These are phyloP conservation scores for Podarcis raffonei DNA, from an alignment of 2,113 vertebrate genomes.

Conservation along the genomic window DNA sequence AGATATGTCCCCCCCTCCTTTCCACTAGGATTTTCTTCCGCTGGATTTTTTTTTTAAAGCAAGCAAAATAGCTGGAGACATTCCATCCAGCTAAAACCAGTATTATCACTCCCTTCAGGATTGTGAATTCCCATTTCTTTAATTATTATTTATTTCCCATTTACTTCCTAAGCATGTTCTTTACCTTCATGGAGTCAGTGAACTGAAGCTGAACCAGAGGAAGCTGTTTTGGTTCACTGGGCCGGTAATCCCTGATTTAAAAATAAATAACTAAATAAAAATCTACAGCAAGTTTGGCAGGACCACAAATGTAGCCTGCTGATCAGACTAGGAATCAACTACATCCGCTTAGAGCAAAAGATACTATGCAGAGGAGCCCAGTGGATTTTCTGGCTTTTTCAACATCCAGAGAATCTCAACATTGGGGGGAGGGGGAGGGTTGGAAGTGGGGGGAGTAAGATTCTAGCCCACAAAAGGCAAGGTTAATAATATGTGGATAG, in stretches of 20 bases:
- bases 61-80: slow-evolving; percentile 6
- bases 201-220: slow-evolving; percentile 27
- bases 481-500: not conserved
- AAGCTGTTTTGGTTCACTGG: slow-evolving; percentile 35
- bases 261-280: not conserved
- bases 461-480: not conserved
- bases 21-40: slow-evolving; percentile 30
- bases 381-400: not conserved
- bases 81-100: slow-evolving; percentile 23
- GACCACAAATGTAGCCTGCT: not conserved
- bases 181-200: slow-evolving; percentile 6
- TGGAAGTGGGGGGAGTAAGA: no score
- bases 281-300: not conserved
- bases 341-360: slow-evolving; percentile 16
- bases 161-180: slow-evolving; percentile 36
- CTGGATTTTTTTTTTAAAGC: slow-evolving; percentile 23
- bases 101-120: not conserved
- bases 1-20: slow-evolving; percentile 1
- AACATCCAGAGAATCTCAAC: not conserved
- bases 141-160: slow-evolving; percentile 37
- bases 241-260: slow-evolving; percentile 48
- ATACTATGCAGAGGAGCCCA: not conserved
- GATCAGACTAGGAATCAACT: slow-evolving; percentile 1
- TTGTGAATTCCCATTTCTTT: slow-evolving; percentile 26
- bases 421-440: not conserved